Percentiles rank a stretch among this genome's conserved stretches.
Evolutionary conservation across 2,113 vertebrate species (phyloP).

Genomic region (Pachyramphus minor): DNA sequence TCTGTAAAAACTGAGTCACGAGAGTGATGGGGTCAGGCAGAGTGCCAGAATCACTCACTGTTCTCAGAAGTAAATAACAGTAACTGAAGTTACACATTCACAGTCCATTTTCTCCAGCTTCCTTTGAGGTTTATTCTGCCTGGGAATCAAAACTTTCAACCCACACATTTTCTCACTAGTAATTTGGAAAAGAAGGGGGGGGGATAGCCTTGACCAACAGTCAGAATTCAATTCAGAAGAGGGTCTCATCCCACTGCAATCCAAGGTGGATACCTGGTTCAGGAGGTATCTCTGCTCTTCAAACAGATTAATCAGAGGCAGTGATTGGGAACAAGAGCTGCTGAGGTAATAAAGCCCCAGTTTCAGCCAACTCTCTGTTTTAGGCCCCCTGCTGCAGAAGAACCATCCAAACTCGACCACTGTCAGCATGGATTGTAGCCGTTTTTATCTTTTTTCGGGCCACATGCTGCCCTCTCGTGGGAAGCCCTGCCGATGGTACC

Average conservation of each 20-base stretch:
- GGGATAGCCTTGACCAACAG: neutral
- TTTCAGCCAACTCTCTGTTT: neutral
- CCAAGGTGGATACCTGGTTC: neutral
- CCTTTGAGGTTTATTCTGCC: neutral
- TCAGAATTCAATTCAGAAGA: neutral
- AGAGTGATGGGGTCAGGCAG: neutral
- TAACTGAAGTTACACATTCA: neutral
- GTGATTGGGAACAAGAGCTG: neutral
- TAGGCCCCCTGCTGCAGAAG: neutral
- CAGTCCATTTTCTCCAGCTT: neutral
- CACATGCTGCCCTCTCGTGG: constrained; percentile 4
- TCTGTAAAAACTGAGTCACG: neutral
- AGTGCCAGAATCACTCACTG: neutral
- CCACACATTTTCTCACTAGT: neutral
- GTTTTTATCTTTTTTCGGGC: neutral
- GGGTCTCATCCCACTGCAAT: neutral
- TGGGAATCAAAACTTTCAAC: neutral
- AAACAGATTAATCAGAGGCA: neutral
- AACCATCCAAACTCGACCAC: rapidly evolving
- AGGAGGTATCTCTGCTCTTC: neutral
- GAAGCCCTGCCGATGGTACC: neutral
- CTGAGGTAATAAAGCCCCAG: rapidly evolving
- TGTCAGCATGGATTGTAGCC: neutral
- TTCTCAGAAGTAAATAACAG: neutral
- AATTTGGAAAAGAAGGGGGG: neutral